Evolutionary conservation across 2,888 invertebrate genomes (phyloP).

Genomic region (Barypeithes pellucidus): DNA sequence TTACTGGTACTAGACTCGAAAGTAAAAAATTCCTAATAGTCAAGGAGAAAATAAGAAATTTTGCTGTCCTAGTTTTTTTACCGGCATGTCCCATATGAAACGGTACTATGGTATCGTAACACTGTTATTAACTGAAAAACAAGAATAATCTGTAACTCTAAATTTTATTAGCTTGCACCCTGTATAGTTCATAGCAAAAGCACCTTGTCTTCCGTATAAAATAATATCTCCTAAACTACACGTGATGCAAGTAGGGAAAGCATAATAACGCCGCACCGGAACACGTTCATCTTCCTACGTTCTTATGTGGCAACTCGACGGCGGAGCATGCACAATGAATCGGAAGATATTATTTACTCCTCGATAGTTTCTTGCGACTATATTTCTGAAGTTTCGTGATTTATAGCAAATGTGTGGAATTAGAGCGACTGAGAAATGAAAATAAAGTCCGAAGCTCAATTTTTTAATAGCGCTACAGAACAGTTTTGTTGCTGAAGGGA

Average conservation of each 20-base stretch:
- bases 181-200: not conserved
- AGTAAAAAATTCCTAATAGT: too few species aligned
- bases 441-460: not conserved
- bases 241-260: slow-evolving; percentile 27
- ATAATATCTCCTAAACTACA: slow-evolving; percentile 1
- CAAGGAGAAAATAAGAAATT: too few species aligned
- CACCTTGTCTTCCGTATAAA: not conserved
- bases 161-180: not conserved
- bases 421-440: not conserved
- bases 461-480: too few species aligned
- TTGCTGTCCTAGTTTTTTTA: too few species aligned
- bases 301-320: slow-evolving; percentile 30
- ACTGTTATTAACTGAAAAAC: too few species aligned
- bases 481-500: too few species aligned
- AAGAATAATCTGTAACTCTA: too few species aligned
- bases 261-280: slow-evolving; percentile 43
- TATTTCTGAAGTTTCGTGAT: slow-evolving; percentile 12
- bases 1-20: too few species aligned
- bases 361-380: slow-evolving; percentile 37
- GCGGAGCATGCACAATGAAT: slow-evolving; percentile 43
- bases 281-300: slow-evolving; percentile 40
- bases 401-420: slow-evolving; percentile 9
- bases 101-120: too few species aligned
- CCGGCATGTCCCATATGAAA: too few species aligned
- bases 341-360: slow-evolving; percentile 49